phyloP scores from a whole-genome alignment of 2,113 vertebrate species.

The Tiliqua scincoides region DNA sequence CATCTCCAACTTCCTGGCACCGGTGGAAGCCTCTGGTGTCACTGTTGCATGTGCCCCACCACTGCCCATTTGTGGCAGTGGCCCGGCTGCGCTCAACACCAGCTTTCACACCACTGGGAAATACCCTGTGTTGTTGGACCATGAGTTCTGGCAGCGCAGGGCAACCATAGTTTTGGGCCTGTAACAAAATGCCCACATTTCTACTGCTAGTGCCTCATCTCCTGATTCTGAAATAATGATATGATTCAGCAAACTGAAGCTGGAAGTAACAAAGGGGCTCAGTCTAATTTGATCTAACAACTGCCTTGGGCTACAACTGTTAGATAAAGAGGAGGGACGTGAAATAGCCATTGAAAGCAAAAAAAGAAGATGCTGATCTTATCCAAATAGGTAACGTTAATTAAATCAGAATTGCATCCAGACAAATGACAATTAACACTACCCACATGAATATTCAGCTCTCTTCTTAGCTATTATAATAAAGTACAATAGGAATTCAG shows the following conservation, averaged over 20 bases:
- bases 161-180: too few species aligned
- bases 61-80: too few species aligned
- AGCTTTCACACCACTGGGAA: too few species aligned
- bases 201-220: constrained; percentile 9
- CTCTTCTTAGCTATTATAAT: constrained; percentile 38
- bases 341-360: constrained; percentile 50
- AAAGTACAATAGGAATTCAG: constrained; percentile 28
- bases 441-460: constrained; percentile 45
- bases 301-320: constrained; percentile 55
- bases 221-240: constrained; percentile 58
- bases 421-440: constrained; percentile 30
- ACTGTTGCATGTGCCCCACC: too few species aligned
- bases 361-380: constrained; percentile 37
- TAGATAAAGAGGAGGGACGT: constrained; percentile 40
- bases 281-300: constrained; percentile 46
- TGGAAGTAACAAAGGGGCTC: constrained; percentile 47
- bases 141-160: too few species aligned
- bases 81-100: too few species aligned
- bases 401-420: constrained; percentile 48
- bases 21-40: too few species aligned
- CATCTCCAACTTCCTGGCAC: too few species aligned
- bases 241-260: constrained; percentile 42
- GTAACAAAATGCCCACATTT: background rate
- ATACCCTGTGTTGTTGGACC: too few species aligned
- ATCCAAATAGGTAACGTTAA: constrained; percentile 38